Percentiles rank a stretch among this genome's conserved stretches.
phyloP scores from a whole-genome alignment of 1,140 invertebrate species.

The Triops cancriformis region DNA sequence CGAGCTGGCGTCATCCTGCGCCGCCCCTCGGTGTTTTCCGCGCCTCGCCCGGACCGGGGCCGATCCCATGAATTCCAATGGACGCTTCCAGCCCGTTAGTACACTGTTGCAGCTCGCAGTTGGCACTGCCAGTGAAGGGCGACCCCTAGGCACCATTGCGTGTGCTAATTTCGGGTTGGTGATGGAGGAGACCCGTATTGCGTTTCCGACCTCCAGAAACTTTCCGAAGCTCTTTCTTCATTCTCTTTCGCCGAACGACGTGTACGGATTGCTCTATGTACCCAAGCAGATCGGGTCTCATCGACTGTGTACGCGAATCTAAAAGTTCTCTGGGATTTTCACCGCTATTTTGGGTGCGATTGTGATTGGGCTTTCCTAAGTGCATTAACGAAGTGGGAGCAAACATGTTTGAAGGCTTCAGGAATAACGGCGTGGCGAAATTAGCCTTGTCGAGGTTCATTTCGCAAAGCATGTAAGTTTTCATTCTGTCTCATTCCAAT shows the following conservation, averaged over 20 bases:
- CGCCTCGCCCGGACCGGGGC: neutral
- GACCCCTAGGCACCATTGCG: neutral
- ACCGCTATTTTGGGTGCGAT: neutral
- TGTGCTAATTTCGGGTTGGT: neutral
- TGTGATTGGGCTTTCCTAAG: neutral
- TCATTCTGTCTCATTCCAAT: conserved; percentile 21
- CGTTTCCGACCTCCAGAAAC: neutral
- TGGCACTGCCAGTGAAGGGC: neutral
- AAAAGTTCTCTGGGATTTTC: neutral
- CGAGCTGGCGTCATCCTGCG: neutral
- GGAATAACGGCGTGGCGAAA: conserved; percentile 60
- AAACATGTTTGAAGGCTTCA: conserved; percentile 58
- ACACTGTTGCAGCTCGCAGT: neutral
- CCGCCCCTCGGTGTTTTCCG: neutral
- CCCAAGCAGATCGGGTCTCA: neutral
- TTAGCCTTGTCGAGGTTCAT: conserved; percentile 58
- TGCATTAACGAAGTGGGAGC: neutral
- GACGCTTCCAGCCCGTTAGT: neutral
- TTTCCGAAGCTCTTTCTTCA: neutral
- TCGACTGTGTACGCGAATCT: neutral
- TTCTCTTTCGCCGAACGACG: neutral
- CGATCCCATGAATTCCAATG: neutral
- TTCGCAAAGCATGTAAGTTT: conserved; percentile 62
- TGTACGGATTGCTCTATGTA: neutral
- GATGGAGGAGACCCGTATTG: neutral